Evolutionary conservation across 1,140 invertebrate species (phyloP), one percentile per base, ranked within the genome.

Genomic region (Trichonephila clavata): DNA sequence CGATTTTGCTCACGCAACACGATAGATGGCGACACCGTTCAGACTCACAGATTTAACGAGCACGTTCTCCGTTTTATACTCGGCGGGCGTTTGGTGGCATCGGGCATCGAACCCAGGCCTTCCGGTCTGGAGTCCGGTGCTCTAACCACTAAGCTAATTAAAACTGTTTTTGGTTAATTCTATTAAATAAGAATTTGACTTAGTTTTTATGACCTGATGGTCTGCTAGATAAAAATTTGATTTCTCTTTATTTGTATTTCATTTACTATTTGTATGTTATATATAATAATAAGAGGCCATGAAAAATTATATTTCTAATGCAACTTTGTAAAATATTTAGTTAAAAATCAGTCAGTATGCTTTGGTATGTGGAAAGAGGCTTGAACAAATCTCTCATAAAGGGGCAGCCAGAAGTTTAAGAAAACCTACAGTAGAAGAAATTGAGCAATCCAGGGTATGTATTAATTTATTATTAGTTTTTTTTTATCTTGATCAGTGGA

Each of bases 381-480:
- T 99, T 77, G 98, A 99, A 95, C 96, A 98, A 95, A 98, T 98
- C 91, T 98, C 98, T 27, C 97, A 97, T 94, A 97, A 97, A 95
- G 98, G 98, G 0, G 96, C 96, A 94, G 98, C 98, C 95, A 97
- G 97, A 94, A 97, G 98, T 59, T 97, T 98, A 0, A 97, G 98
- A 90, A 98, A 99, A 95, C 98, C 99, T 2, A 98, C 98, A 14
- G 96, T 97, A 10, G 98, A 99, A 95, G 98, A 99, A 95, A 98
- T 99, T 71, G 98, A 99, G 95, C 98, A 99, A 96, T 98, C 98
- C 16, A 97, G 98, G 96, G 98, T 98, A 96, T 50, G 60, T 83
- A 7, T 3, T 21, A 8, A 65, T 65, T 65, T n/a, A 8, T n/a
- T 65, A 20, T 16, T 65, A 7, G 4, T 10, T 81, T 43, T 61